Evolutionary conservation across 2,113 vertebrate genomes (phyloP).

Genomic region (Rhynchomys soricoides): DNA sequence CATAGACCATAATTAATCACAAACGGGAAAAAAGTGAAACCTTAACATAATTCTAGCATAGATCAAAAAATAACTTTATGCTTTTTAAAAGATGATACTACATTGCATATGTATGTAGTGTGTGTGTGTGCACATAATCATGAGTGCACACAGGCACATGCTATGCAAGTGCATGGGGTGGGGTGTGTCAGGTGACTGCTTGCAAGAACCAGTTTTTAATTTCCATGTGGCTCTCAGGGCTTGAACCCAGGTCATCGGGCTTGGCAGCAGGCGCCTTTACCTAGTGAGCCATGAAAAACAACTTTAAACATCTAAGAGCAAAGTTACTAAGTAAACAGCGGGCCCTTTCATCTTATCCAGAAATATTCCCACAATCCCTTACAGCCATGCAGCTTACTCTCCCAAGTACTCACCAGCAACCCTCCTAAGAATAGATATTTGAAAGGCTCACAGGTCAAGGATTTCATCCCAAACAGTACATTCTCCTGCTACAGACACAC

Average conservation of each 20-base stretch:
- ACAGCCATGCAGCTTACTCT: neutral
- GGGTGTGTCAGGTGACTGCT: neutral
- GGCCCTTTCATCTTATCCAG: neutral
- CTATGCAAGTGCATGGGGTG: neutral
- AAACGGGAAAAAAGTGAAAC: neutral
- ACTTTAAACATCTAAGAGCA: neutral
- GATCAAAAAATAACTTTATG: neutral
- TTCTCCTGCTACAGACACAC: neutral
- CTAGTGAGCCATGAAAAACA: neutral
- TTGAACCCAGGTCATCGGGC: neutral
- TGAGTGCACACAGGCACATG: neutral
- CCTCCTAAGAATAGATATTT: neutral
- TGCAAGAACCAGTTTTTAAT: neutral
- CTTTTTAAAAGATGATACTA: neutral
- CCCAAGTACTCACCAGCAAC: neutral
- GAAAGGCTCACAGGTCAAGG: neutral
- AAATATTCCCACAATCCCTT: neutral
- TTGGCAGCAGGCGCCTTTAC: neutral
- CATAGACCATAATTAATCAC: conserved; percentile 14
- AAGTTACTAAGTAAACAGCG: neutral
- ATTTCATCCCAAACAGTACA: conserved; percentile 17
- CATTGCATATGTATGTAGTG: neutral
- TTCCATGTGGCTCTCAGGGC: neutral
- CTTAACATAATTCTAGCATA: conserved; percentile 42
- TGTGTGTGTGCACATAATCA: neutral